A percentile compares a stretch with the other conserved stretches of the same genome.
Evolutionary conservation across 2,797 vertebrate species (phyloP).

Genomic region (Lagocephalus sceleratus): DNA sequence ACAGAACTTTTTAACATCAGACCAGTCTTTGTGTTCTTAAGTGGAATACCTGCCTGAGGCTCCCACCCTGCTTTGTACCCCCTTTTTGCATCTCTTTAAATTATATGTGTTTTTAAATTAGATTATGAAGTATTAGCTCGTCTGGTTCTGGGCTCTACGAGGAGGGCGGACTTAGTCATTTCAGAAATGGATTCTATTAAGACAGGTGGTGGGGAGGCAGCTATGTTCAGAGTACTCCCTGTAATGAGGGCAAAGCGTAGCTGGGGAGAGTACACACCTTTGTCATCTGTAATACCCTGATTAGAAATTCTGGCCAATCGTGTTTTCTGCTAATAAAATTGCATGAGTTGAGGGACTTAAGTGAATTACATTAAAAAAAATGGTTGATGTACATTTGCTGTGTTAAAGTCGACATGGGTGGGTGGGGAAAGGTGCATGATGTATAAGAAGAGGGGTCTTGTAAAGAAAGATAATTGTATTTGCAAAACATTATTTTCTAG

Average conservation of each 20-base stretch:
- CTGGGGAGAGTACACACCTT: constrained; percentile 73
- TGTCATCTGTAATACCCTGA: constrained; percentile 80
- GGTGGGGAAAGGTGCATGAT: constrained; percentile 23
- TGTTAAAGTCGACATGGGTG: constrained; percentile 35
- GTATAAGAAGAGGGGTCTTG: constrained; percentile 8
- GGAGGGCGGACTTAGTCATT: constrained; percentile 78
- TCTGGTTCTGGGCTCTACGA: constrained; percentile 72
- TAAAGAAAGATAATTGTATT: constrained; percentile 28
- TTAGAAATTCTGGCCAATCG: constrained; percentile 76
- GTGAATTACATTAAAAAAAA: constrained; percentile 71
- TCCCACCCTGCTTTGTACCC: constrained; percentile 42
- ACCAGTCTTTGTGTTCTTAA: constrained; percentile 69
- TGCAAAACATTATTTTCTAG: too few species aligned
- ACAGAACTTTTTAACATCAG: constrained; percentile 71
- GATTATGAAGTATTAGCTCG: constrained; percentile 82
- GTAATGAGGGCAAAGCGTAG: constrained; percentile 77
- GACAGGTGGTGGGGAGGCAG: constrained; percentile 76
- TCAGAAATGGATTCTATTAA: constrained; percentile 85
- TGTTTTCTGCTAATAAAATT: constrained; percentile 76
- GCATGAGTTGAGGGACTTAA: constrained; percentile 69
- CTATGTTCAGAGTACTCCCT: constrained; percentile 75
- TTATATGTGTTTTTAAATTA: constrained; percentile 83
- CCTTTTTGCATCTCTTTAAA: constrained; percentile 78
- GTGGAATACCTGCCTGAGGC: constrained; percentile 70
- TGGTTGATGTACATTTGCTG: constrained; percentile 60